Evolutionary conservation across 2,797 vertebrate species (phyloP), one percentile per base, ranked within the genome.

Genomic region (Phrynocephalus vlangalii): DNA sequence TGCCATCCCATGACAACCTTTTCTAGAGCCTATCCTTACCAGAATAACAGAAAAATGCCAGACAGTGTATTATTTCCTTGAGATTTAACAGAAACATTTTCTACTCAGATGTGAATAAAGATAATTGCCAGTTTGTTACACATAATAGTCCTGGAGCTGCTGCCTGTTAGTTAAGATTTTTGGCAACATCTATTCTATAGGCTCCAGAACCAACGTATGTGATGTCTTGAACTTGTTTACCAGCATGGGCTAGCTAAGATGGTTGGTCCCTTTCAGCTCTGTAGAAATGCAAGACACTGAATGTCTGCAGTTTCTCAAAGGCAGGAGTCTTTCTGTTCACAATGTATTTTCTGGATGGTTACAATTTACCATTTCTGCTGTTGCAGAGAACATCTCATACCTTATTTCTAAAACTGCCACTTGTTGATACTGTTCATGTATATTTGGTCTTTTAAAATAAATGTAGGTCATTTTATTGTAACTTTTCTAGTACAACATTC

Each of bases 271-370:
- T 90, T 83, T 88, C 81, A 73, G 78, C 78, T 84, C 82, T 73
- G 79, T 75, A 88, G 82, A 71, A 90, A 88, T 88, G 87, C 79
- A 73, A n/a, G 10, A 66, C 71, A 7, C 1, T 6, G n/a, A 90
- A 85, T 89, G 90, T 86, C 90, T 93, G 95, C 95, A 93, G 94
- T 95, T 78, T 60, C 78, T 92, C 83, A 88, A 72, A 86, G 11
- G 79, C 90, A 82, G 72, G 78, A 93, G 92, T 91, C 93, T 85
- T 92, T 90, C 84, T 0, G 0, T 91, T 91, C 93, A 95, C 93
- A 94, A 94, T 95, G 90, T 95, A 88, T 86, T 85, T 87, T 93
- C 77, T 79, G 86, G 90, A 79, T 84, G 85, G 87, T 94, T 95
- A 48, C 91, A 86, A 80, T 81, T 87, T 94, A 82, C 78, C 90